Evolutionary conservation across 1,140 invertebrate genomes (phyloP).

Genomic region (Eriosoma lanigerum): DNA sequence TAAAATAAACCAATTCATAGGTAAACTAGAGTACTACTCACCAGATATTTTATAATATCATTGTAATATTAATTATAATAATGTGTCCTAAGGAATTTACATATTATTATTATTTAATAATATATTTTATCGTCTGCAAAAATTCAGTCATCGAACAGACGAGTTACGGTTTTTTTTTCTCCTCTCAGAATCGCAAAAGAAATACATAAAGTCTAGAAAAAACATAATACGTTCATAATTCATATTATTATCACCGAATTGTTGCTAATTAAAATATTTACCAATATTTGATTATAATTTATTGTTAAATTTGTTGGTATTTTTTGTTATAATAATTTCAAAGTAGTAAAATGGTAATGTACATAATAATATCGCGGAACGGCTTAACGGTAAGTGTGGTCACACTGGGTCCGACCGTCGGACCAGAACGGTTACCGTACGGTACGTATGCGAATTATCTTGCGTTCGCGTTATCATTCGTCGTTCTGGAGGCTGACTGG

Average conservation of each 20-base stretch:
- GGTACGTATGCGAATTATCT: no score
- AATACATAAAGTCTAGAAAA: neutral
- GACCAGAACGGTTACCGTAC: no score
- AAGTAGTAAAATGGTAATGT: neutral
- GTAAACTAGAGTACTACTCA: no score
- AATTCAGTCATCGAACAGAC: neutral
- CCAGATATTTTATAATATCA: neutral
- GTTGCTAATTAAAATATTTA: slow-evolving; percentile 18
- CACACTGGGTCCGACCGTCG: neutral
- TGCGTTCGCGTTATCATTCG: neutral
- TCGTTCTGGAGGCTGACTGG: neutral
- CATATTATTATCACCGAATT: slow-evolving; percentile 15
- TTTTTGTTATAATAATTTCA: slow-evolving; percentile 16
- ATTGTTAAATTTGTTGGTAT: slow-evolving; percentile 34
- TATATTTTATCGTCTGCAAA: neutral
- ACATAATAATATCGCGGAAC: neutral
- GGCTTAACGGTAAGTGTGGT: neutral
- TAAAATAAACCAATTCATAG: neutral
- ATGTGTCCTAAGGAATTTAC: no score
- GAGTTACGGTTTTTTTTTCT: neutral
- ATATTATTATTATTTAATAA: neutral
- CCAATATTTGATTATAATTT: slow-evolving; percentile 20
- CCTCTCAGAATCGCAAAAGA: neutral
- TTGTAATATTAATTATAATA: no score
- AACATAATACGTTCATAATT: neutral